Conservation (phyloP, 2,888 invertebrate species). For the Phyllotreta striolata region DNA sequence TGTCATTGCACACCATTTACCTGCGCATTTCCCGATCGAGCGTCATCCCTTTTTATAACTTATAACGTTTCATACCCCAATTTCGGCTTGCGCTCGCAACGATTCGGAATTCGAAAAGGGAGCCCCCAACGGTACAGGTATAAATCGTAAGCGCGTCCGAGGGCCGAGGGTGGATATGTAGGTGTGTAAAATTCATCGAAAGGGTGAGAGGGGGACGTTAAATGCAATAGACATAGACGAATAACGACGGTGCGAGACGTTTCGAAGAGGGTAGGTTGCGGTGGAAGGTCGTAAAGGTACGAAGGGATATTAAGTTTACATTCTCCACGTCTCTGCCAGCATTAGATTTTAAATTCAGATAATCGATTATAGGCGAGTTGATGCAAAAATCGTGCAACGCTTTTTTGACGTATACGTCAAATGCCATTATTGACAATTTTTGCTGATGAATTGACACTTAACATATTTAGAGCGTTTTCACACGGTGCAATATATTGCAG, state of each 20-base stretch:
- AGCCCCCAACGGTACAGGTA: slow-evolving; percentile 24
- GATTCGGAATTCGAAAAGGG: slow-evolving; percentile 2
- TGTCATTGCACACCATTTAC: slow-evolving; percentile 56
- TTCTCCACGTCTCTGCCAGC: no score
- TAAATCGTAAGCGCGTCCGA: slow-evolving; percentile 5
- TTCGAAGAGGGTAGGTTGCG: not conserved
- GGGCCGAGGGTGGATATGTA: slow-evolving; percentile 1
- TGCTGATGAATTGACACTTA: no score
- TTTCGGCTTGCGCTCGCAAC: slow-evolving; percentile 14
- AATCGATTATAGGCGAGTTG: no score
- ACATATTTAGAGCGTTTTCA: no score
- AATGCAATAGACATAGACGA: no score
- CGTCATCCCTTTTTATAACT: slow-evolving; percentile 21
- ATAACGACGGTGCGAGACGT: not conserved
- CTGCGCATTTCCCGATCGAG: slow-evolving; percentile 50
- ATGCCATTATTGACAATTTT: no score
- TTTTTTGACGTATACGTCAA: no score
- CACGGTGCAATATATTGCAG: no score
- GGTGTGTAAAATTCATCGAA: slow-evolving; percentile 4
- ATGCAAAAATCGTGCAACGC: no score
- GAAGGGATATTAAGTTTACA: no score
- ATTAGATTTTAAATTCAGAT: no score
- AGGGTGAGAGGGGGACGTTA: not conserved
- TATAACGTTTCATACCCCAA: slow-evolving; percentile 24
- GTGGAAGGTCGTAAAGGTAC: no score